Conservation (phyloP, 2,797 vertebrate genomes). For the Petrocephalus schoutedeni region DNA sequence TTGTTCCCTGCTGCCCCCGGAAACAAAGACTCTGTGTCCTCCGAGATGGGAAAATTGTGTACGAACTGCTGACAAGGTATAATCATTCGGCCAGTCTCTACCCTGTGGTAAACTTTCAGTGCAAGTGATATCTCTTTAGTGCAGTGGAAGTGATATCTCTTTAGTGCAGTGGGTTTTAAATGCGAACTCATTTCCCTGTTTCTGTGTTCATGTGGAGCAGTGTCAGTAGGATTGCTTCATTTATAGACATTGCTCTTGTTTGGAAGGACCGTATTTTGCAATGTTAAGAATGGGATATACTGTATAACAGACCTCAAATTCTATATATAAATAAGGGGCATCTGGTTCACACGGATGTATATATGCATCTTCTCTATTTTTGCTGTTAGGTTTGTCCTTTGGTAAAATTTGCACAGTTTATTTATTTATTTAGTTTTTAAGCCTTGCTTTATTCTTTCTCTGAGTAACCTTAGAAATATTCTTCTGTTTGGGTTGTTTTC, state of each 20-base stretch:
- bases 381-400: not conserved
- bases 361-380: not conserved
- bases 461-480: not conserved
- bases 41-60: slow-evolving; percentile 58
- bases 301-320: not conserved
- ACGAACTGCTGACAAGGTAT: slow-evolving; percentile 60
- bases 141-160: slow-evolving; percentile 38
- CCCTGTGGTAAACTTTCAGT: slow-evolving; percentile 37
- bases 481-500: not conserved
- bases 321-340: not conserved
- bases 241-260: not conserved
- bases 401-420: not conserved
- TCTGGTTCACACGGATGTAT: not conserved
- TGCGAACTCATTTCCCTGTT: slow-evolving; percentile 19
- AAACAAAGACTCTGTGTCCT: slow-evolving; percentile 51
- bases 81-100: slow-evolving; percentile 54
- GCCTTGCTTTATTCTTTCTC: not conserved
- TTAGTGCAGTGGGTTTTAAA: slow-evolving; percentile 28
- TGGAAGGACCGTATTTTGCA: not conserved
- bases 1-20: slow-evolving; percentile 38
- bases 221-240: not conserved
- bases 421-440: not conserved
- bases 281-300: not conserved
- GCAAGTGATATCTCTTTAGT: slow-evolving; percentile 42
- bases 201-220: slow-evolving; percentile 22